These are phyloP conservation scores for Phrynosoma platyrhinos DNA, from an alignment of 2,113 vertebrate genomes.

Conservation along the genomic window DNA sequence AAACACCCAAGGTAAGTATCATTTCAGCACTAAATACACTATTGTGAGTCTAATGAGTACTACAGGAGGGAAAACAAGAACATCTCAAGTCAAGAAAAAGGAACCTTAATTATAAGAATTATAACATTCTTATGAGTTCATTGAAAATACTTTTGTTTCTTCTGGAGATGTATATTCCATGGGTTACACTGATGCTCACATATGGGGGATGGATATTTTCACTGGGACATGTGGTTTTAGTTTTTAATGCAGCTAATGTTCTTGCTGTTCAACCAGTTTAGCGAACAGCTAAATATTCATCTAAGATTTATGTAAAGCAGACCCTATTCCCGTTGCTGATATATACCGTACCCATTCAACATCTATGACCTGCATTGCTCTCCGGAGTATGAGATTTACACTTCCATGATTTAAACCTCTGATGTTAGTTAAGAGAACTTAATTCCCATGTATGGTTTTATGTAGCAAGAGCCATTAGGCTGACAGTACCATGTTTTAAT, in stretches of 20 bases:
- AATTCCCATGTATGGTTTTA: slow-evolving; percentile 69
- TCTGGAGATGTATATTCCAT: slow-evolving; percentile 42
- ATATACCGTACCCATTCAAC: slow-evolving; percentile 52
- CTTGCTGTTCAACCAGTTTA: slow-evolving; percentile 68
- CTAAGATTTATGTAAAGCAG: slow-evolving; percentile 63
- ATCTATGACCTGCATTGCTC: slow-evolving; percentile 55
- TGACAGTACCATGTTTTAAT: slow-evolving; percentile 69
- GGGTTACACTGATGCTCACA: neutral
- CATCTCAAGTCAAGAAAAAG: slow-evolving; percentile 9
- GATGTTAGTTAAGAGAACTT: slow-evolving; percentile 42
- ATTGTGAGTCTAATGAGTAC: neutral
- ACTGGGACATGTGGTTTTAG: slow-evolving; percentile 66
- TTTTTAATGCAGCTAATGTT: slow-evolving; percentile 65
- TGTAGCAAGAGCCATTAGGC: slow-evolving; percentile 60
- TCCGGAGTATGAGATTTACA: slow-evolving; percentile 64
- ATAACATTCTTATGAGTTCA: neutral
- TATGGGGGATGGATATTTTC: slow-evolving; percentile 44
- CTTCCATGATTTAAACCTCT: slow-evolving; percentile 47
- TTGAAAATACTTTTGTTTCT: slow-evolving; percentile 22
- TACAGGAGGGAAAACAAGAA: neutral
- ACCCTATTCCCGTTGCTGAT: slow-evolving; percentile 56
- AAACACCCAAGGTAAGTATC: neutral
- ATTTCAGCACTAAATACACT: neutral
- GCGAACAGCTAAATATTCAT: slow-evolving; percentile 54
- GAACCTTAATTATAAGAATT: slow-evolving; percentile 9